Conservation (phyloP, 2,797 vertebrate genomes). For the Notolepis coatsorum region DNA sequence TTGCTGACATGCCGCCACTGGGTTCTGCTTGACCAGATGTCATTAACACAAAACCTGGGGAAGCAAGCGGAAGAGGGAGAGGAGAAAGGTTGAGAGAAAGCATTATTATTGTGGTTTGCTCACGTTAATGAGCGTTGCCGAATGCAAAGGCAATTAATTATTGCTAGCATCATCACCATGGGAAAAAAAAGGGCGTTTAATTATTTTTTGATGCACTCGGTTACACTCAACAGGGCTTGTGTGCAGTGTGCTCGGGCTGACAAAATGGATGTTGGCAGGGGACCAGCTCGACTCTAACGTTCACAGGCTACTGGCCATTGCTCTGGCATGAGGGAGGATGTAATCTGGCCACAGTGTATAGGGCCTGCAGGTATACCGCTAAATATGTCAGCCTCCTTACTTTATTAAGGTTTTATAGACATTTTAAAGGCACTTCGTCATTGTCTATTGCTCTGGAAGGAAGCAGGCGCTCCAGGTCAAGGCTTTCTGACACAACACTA, state of each 20-base stretch:
- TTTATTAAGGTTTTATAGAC: not conserved
- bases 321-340: conserved; percentile 64
- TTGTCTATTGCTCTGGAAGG: conserved; percentile 15
- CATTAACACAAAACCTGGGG: conserved; percentile 36
- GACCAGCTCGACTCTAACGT: conserved; percentile 66
- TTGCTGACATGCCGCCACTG: too few species aligned
- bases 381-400: conserved; percentile 39
- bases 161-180: conserved; percentile 77
- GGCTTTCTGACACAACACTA: not conserved
- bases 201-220: conserved; percentile 77
- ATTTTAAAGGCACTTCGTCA: conserved; percentile 11
- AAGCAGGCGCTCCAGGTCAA: not conserved
- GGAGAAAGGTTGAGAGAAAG: conserved; percentile 55
- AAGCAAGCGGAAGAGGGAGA: conserved; percentile 48
- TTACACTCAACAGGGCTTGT: conserved; percentile 60
- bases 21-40: conserved; percentile 28
- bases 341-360: conserved; percentile 45
- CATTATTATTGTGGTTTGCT: conserved; percentile 67
- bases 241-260: conserved; percentile 67
- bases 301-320: conserved; percentile 65
- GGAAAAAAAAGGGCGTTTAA: conserved; percentile 74
- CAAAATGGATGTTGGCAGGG: conserved; percentile 73
- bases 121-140: conserved; percentile 73
- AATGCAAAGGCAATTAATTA: conserved; percentile 77
- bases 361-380: conserved; percentile 20